Base-by-base conservation (phyloP, 64 coral and sea anemone genomes). In the Anthopleura sola region DNA sequence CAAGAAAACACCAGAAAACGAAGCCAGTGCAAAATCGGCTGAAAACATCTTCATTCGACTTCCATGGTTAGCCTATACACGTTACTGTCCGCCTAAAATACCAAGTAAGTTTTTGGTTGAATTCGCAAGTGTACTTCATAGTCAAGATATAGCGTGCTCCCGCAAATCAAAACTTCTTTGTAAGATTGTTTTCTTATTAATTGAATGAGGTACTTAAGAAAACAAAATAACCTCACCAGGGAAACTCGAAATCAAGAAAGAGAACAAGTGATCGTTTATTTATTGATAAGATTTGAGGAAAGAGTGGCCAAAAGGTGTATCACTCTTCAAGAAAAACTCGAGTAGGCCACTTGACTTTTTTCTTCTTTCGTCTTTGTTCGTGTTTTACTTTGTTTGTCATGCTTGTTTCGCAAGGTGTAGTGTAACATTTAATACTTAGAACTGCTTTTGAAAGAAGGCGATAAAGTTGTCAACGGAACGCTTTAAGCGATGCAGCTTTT, bases 41-140 rank as follows among this genome's bases (percentile, higher is more conserved):
- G 40, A 86, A 78, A 91, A 56, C 11, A 34, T 91, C 36, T 68
- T 86, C 18, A 39, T 48, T 23, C 83, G 89, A n/a, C 57, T 91
- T 29, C 89, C 89, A 14, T 91, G 89, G 89, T 58, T 91, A 19
- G 75, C 89, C 56, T 91, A 91, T 46, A 91, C 89, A 2, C 74
- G 89, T 38, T 91, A 91, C 55, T 91, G 89, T 47, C 89, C 89
- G 6, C 89, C 89, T 29, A 91, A 91, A 82, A 91, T 91, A 29
- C 89, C 89, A 80, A 49, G 89, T 91, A 86, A 91, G 89, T 91
- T 83, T 83, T 20, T 79, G 37, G 21, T 79, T 23, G 18, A 48
- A 23, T 48, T 28, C 68, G 18, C 31, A 10, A 48, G 14, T 1
- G 34, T 32, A 71, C 28, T 71, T 34, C 66, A 15, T 62, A 71